Conservation (phyloP, 2,888 invertebrate genomes). For the Anthoptus insignis region DNA sequence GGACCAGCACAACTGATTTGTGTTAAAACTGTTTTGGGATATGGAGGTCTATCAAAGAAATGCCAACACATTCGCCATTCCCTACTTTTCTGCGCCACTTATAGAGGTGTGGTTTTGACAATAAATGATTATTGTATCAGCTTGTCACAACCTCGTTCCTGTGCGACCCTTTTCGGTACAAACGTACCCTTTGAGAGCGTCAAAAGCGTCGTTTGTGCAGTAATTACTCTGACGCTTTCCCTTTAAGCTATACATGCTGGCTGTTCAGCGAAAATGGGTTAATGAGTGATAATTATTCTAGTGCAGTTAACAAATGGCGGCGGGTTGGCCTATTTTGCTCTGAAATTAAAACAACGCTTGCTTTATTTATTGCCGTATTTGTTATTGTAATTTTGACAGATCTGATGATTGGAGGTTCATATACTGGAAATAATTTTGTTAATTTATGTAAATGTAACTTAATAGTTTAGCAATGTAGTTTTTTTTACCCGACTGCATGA, state of each 20-base stretch:
- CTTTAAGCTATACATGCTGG: conserved; percentile 11
- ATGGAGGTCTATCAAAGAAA: no score
- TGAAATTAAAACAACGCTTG: conserved; percentile 22
- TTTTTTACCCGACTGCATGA: no score
- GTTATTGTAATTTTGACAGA: conserved; percentile 8
- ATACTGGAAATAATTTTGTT: no score
- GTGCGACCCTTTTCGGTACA: conserved; percentile 9
- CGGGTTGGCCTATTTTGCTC: conserved; percentile 24
- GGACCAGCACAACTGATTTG: no score
- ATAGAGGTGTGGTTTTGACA: neutral
- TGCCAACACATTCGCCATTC: no score
- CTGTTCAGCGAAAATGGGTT: conserved; percentile 29
- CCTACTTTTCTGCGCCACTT: no score
- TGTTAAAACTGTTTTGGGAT: no score
- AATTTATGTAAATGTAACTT: no score
- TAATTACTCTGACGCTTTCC: conserved; percentile 15
- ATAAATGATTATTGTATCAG: neutral
- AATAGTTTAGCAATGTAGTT: no score
- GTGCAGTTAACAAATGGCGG: conserved; percentile 35
- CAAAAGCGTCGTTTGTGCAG: conserved; percentile 22
- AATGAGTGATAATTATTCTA: conserved; percentile 33
- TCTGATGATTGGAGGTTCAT: neutral
- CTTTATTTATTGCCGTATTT: conserved; percentile 26
- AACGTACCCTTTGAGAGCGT: conserved; percentile 19
- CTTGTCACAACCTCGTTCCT: neutral